Conservation (phyloP, 2,797 vertebrate genomes). For the Sphenopsis melanotis region DNA sequence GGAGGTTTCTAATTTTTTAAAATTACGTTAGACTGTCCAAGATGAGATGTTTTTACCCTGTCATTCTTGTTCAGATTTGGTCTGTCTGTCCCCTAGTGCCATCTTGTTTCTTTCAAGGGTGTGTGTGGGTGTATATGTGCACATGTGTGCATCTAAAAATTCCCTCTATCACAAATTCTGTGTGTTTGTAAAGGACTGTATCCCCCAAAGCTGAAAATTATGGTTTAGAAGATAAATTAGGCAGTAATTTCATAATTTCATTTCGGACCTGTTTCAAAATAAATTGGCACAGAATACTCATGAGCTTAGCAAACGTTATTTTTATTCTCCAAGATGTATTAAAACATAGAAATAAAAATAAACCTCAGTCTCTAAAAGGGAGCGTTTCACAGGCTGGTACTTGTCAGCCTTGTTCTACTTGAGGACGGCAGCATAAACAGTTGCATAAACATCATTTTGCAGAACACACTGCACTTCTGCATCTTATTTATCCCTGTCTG, state of each 20-base stretch:
- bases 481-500: not conserved
- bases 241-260: not conserved
- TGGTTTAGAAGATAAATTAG: not conserved
- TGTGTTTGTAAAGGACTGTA: not conserved
- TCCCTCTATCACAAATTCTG: not conserved
- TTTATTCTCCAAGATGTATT: not conserved
- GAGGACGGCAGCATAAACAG: not conserved
- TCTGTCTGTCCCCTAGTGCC: not conserved
- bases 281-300: not conserved
- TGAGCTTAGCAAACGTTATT: not conserved
- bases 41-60: not conserved
- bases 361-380: not conserved
- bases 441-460: not conserved
- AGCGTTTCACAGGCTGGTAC: not conserved
- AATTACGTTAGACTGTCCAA: rapidly evolving
- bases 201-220: not conserved
- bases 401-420: not conserved
- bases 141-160: not conserved
- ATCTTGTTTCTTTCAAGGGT: not conserved
- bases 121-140: rapidly evolving
- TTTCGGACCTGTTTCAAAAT: not conserved
- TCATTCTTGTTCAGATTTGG: not conserved
- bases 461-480: not conserved
- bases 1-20: not conserved
- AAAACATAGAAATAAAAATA: not conserved